Conservation (phyloP, 35 echinoderm and acorn worm genomes). For the Antedon bifida region DNA sequence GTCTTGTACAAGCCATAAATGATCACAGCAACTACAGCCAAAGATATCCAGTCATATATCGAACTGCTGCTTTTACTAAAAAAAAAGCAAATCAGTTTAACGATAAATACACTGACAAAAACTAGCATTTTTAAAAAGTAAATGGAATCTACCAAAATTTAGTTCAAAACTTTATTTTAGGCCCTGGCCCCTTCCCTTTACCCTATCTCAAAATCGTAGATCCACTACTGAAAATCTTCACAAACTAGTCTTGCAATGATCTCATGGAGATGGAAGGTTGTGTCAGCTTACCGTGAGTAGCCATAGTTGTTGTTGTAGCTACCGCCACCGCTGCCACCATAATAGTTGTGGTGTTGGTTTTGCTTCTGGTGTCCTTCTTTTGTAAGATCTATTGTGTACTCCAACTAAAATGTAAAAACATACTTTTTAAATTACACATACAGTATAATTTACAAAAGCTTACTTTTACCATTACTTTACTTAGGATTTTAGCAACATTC, state of each 20-base stretch:
- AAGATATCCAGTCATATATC: constrained; percentile 50
- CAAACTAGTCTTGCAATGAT: no score
- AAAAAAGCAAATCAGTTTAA: not conserved
- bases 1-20: constrained; percentile 79
- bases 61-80: constrained; percentile 28
- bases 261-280: not conserved
- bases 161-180: no score
- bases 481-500: no score
- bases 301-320: constrained; percentile 20
- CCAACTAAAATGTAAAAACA: constrained; percentile 32
- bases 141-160: no score
- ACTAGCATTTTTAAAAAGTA: not conserved
- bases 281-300: no score
- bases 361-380: constrained; percentile 50
- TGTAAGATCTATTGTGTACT: constrained; percentile 78
- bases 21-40: constrained; percentile 70
- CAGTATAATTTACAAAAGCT: not conserved
- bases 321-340: constrained; percentile 32
- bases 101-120: no score
- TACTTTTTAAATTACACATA: not conserved
- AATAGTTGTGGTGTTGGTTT: constrained; percentile 58
- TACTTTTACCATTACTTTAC: no score
- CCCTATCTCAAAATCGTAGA: no score
- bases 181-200: no score
- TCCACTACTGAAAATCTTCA: no score